Evolutionary conservation across 2,113 vertebrate species (phyloP).

Genomic region (Varanus komodoensis): DNA sequence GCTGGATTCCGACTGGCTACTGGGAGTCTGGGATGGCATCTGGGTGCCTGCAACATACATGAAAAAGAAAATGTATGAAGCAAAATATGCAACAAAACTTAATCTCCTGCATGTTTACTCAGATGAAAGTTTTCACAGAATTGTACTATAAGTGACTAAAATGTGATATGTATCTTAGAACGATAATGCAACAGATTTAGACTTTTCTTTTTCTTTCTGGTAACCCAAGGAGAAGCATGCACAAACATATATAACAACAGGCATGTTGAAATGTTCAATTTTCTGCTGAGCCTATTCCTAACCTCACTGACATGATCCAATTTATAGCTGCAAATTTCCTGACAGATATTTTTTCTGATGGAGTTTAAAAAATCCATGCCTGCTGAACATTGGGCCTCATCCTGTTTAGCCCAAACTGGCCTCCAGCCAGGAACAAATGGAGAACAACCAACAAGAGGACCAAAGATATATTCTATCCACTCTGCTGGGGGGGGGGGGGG

Average conservation of each 20-base stretch:
- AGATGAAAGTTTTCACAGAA: constrained; percentile 15
- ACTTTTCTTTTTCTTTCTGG: constrained; percentile 9
- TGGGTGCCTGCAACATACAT: constrained; percentile 85
- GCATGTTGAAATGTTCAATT: constrained; percentile 63
- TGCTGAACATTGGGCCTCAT: constrained; percentile 62
- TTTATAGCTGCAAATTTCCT: constrained; percentile 66
- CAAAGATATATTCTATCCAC: constrained; percentile 58
- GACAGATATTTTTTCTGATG: constrained; percentile 60
- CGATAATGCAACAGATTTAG: constrained; percentile 45
- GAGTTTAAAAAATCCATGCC: constrained; percentile 64
- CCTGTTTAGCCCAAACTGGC: constrained; percentile 58
- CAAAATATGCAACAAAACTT: background rate
- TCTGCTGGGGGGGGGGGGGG: constrained; percentile 12
- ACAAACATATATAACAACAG: constrained; percentile 68
- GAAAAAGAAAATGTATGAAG: constrained; percentile 60
- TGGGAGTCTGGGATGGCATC: constrained; percentile 88
- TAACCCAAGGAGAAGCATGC: constrained; percentile 50
- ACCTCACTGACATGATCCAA: constrained; percentile 64
- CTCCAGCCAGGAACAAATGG: constrained; percentile 55
- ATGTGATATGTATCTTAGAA: constrained; percentile 1
- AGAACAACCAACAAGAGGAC: constrained; percentile 51
- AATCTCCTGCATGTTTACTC: background rate
- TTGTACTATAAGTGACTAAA: constrained; percentile 37
- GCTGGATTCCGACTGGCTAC: constrained; percentile 90
- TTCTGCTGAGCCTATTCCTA: constrained; percentile 58